Conservation (phyloP, 1,140 invertebrate species). For the Palaemon carinicauda region DNA sequence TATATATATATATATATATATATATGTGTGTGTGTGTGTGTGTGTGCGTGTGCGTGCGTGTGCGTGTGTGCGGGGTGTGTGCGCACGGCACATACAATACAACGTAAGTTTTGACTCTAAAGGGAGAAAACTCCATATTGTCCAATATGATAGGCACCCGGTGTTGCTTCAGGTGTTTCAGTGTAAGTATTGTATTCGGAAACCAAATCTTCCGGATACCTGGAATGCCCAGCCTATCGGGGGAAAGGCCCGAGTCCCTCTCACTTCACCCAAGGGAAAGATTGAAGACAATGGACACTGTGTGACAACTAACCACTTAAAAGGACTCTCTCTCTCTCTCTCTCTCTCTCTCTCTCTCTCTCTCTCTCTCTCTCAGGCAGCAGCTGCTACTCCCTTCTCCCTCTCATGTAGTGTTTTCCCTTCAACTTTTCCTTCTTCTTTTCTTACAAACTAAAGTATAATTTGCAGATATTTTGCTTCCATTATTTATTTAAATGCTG, state of each 20-base stretch:
- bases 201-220: no score
- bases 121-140: no score
- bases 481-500: neutral
- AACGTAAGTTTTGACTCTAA: no score
- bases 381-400: neutral
- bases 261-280: no score
- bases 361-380: no score
- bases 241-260: no score
- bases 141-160: no score
- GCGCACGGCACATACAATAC: no score
- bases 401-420: neutral
- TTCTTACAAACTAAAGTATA: neutral
- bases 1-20: neutral
- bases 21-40: neutral
- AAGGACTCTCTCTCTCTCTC: neutral
- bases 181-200: no score
- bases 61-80: neutral
- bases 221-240: no score
- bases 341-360: neutral
- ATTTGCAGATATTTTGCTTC: no score
- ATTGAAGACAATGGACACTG: neutral
- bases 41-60: neutral
- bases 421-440: neutral
- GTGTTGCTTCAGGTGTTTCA: no score
- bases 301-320: neutral